Percentiles rank a stretch among this genome's conserved stretches.
These are phyloP conservation scores for Drosophila cardini DNA, from an alignment of 1,140 invertebrate species.

Conservation along the genomic window DNA sequence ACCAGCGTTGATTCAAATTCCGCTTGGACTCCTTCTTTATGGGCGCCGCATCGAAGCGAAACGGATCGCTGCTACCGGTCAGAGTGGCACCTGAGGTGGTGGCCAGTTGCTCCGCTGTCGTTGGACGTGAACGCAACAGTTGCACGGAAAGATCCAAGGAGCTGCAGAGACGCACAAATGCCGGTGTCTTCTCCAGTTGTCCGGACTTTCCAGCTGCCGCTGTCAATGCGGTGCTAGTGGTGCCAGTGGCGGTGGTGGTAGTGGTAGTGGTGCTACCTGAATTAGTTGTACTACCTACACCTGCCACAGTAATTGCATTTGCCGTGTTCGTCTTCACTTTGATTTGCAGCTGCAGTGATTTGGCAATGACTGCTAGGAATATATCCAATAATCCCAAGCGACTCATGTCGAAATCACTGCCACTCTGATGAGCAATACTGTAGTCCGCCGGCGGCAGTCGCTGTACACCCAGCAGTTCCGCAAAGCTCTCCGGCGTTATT, in stretches of 20 bases:
- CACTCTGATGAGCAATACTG: slow-evolving; percentile 88
- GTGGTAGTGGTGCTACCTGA: neutral
- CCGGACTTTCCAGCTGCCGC: slow-evolving; percentile 40
- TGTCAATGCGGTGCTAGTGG: neutral
- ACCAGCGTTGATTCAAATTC: slow-evolving; percentile 89
- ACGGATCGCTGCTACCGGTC: slow-evolving; percentile 51
- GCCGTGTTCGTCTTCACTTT: slow-evolving; percentile 88
- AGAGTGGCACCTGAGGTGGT: slow-evolving; percentile 1
- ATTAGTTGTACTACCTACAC: neutral
- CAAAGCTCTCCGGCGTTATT: slow-evolving; percentile 89
- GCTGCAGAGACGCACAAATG: slow-evolving; percentile 79
- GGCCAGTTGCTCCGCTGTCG: slow-evolving; percentile 36
- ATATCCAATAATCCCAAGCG: slow-evolving; percentile 91
- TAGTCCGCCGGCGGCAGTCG: slow-evolving; percentile 91
- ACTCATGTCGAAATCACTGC: slow-evolving; percentile 87
- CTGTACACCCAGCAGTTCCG: slow-evolving; percentile 88
- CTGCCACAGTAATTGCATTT: neutral
- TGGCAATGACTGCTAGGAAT: slow-evolving; percentile 94
- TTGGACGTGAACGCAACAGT: slow-evolving; percentile 51
- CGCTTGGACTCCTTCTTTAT: slow-evolving; percentile 59
- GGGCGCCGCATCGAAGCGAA: slow-evolving; percentile 62
- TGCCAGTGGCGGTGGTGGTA: neutral
- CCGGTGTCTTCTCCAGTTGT: slow-evolving; percentile 71
- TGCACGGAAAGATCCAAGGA: slow-evolving; percentile 81
- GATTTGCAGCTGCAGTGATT: slow-evolving; percentile 93